Conservation (phyloP, 2,888 invertebrate species). For the Brenthis daphne region DNA sequence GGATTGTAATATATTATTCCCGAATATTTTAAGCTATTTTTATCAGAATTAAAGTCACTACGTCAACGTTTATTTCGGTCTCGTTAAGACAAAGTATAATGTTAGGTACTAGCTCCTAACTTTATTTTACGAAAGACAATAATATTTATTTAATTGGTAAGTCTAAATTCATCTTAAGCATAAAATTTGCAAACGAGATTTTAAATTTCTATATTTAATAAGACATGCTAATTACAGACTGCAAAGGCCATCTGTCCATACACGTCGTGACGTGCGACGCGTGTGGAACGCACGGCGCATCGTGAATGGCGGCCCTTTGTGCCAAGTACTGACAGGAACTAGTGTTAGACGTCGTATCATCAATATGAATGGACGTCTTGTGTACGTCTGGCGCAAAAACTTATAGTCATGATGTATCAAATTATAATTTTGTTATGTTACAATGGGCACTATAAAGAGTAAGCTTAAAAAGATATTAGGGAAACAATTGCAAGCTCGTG, state of each 20-base stretch:
- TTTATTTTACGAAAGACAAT: no score
- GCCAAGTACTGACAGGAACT: slow-evolving; percentile 44
- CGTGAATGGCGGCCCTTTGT: slow-evolving; percentile 45
- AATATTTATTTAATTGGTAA: neutral
- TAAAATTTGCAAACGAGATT: neutral
- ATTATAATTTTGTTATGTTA: neutral
- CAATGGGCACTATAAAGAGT: neutral
- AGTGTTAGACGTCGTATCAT: slow-evolving; percentile 41
- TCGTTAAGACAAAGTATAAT: no score
- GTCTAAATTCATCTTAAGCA: neutral
- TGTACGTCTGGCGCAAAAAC: slow-evolving; percentile 34
- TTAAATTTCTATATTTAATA: slow-evolving; percentile 5
- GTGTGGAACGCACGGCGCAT: slow-evolving; percentile 42
- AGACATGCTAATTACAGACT: slow-evolving; percentile 35
- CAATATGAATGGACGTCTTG: slow-evolving; percentile 38
- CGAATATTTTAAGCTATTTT: no score
- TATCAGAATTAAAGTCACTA: no score
- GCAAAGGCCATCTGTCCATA: slow-evolving; percentile 38
- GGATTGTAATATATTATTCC: no score
- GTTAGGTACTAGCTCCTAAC: no score
- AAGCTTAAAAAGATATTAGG: no score
- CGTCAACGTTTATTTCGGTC: no score
- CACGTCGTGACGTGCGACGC: slow-evolving; percentile 43
- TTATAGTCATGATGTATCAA: neutral
- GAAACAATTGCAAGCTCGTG: no score